Evolutionary conservation across 2,888 invertebrate species (phyloP).

Genomic region (Callimorpha dominula): DNA sequence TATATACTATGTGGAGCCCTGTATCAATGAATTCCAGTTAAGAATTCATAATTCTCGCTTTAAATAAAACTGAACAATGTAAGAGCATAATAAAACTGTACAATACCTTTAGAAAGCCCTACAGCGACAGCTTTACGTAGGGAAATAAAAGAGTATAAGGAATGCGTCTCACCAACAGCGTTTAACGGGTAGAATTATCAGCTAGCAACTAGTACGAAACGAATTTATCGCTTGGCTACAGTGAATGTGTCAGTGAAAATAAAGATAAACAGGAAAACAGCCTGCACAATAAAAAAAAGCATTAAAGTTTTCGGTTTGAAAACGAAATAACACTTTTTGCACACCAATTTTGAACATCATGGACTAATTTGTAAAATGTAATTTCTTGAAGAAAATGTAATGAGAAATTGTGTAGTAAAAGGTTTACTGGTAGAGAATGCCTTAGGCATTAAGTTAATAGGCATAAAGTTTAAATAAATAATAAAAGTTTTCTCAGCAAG

Average conservation of each 20-base stretch:
- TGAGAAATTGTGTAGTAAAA: not conserved
- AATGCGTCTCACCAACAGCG: not conserved
- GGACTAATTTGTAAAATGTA: not conserved
- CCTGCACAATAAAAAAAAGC: too few relatives aligned
- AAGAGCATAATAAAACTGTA: constrained; percentile 4
- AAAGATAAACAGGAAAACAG: too few relatives aligned
- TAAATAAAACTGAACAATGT: constrained; percentile 4
- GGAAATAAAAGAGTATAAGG: not conserved
- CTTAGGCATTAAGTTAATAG: not conserved
- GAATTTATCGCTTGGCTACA: not conserved
- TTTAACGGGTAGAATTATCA: not conserved
- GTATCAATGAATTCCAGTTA: not conserved
- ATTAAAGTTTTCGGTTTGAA: not conserved
- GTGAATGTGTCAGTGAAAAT: too few relatives aligned
- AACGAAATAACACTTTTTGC: not conserved
- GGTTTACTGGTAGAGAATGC: not conserved
- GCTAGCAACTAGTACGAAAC: not conserved
- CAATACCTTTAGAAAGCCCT: constrained; percentile 1
- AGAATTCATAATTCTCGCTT: not conserved
- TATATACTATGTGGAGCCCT: not conserved
- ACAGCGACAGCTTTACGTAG: constrained; percentile 1
- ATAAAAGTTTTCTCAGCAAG: not conserved
- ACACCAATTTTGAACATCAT: too few relatives aligned
- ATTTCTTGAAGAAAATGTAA: not conserved
- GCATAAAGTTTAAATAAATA: not conserved